These are phyloP conservation scores for Vanessa atalanta DNA, from an alignment of 1,140 invertebrate species.

Conservation along the genomic window DNA sequence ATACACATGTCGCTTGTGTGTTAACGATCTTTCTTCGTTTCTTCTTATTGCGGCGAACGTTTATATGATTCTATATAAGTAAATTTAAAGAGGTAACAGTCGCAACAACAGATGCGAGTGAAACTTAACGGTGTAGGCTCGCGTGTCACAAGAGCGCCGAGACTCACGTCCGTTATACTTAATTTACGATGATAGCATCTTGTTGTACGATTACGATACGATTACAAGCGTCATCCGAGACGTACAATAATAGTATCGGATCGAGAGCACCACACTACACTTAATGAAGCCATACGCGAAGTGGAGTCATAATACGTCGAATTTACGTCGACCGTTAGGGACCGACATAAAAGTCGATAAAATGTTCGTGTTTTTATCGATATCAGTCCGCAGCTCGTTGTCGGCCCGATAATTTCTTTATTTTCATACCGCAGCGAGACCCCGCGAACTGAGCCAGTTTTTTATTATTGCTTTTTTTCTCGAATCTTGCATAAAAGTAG, in stretches of 20 bases:
- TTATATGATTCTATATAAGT: not conserved
- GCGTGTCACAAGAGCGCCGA: conserved; percentile 36
- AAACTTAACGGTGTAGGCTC: conserved; percentile 43
- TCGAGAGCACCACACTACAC: conserved; percentile 44
- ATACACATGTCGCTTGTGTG: not conserved
- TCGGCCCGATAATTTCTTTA: conserved; percentile 64
- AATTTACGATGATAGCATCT: conserved; percentile 48
- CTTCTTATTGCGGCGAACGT: not conserved
- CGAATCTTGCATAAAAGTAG: conserved; percentile 39
- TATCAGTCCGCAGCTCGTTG: conserved; percentile 51
- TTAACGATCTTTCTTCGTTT: conserved; percentile 8
- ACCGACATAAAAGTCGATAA: conserved; percentile 63
- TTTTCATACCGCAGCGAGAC: conserved; percentile 49
- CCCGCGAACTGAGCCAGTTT: conserved; percentile 51
- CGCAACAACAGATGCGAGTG: conserved; percentile 16
- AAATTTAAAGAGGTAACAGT: not conserved
- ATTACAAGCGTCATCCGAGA: conserved; percentile 37
- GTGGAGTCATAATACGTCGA: conserved; percentile 52
- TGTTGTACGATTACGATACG: conserved; percentile 33
- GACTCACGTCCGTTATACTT: conserved; percentile 40
- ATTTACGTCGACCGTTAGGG: conserved; percentile 62
- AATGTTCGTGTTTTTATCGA: conserved; percentile 30
- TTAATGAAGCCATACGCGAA: conserved; percentile 61
- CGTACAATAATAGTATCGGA: conserved; percentile 25
- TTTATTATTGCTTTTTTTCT: conserved; percentile 33